Conservation (phyloP, 23 tunicate species). For the Ascidia mentula region DNA sequence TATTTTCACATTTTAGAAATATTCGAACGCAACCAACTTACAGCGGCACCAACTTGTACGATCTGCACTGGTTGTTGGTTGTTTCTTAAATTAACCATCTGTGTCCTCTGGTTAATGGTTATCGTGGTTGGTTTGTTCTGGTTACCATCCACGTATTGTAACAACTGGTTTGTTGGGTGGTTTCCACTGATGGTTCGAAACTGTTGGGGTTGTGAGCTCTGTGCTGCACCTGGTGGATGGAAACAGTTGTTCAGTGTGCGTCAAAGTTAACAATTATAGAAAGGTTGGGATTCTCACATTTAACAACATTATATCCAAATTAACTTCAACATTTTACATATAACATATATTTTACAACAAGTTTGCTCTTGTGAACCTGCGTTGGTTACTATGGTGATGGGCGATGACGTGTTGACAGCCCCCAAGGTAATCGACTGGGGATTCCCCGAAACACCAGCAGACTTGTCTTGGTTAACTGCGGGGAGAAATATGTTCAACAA, state of each 20-base stretch:
- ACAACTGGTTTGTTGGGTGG: neutral
- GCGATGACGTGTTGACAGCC: conserved; percentile 21
- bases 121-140: neutral
- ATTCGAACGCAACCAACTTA: no score
- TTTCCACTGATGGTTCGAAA: neutral
- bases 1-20: no score
- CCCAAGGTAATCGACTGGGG: conserved; percentile 6
- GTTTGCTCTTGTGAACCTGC: conserved; percentile 12
- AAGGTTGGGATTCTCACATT: neutral
- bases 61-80: neutral
- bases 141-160: neutral
- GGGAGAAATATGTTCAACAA: neutral
- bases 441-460: neutral
- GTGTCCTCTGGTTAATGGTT: neutral
- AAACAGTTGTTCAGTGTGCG: neutral
- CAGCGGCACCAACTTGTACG: neutral
- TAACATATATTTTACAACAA: neutral
- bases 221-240: neutral
- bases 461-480: conserved; percentile 50
- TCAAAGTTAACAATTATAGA: neutral
- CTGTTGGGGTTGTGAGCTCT: neutral
- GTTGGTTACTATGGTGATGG: conserved; percentile 73
- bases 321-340: neutral
- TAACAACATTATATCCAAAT: neutral
- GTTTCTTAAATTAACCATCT: neutral